Conservation (phyloP, 1,140 invertebrate species). For the Lethrus apterus region DNA sequence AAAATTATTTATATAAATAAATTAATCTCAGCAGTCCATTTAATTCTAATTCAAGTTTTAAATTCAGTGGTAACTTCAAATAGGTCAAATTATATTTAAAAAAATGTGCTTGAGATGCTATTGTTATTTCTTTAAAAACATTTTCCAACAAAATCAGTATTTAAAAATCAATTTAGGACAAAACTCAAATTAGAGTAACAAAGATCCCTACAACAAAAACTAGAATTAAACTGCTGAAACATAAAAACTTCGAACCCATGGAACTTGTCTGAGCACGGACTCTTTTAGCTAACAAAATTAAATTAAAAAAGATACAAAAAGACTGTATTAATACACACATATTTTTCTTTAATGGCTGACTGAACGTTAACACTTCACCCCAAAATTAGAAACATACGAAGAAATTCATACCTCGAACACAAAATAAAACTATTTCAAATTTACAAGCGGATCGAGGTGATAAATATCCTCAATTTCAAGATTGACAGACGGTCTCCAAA, state of each 20-base stretch:
- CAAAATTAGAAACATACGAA: constrained; percentile 5
- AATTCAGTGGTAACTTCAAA: constrained; percentile 6
- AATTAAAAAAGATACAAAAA: constrained; percentile 17
- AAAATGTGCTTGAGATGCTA: no score
- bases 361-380: constrained; percentile 8
- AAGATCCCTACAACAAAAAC: background rate
- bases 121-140: no score
- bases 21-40: constrained; percentile 17
- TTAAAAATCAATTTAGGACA: no score
- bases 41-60: no score
- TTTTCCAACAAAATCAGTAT: no score
- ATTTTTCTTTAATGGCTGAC: constrained; percentile 6
- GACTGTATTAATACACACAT: constrained; percentile 11
- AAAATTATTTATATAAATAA: constrained; percentile 18
- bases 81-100: constrained; percentile 6
- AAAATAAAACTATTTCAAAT: constrained; percentile 13
- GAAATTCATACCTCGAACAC: constrained; percentile 12
- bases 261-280: constrained; percentile 19
- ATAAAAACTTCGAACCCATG: constrained; percentile 14
- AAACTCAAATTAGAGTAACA: constrained; percentile 7
- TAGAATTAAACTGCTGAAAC: constrained; percentile 7
- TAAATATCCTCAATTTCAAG: constrained; percentile 11
- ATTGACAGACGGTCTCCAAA: constrained; percentile 6
- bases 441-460: constrained; percentile 11
- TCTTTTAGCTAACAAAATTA: constrained; percentile 4